A percentile compares a stretch with the other conserved stretches of the same genome.
These are phyloP conservation scores for Tamandua tetradactyla DNA, from an alignment of 2,797 vertebrate genomes.

Conservation along the genomic window DNA sequence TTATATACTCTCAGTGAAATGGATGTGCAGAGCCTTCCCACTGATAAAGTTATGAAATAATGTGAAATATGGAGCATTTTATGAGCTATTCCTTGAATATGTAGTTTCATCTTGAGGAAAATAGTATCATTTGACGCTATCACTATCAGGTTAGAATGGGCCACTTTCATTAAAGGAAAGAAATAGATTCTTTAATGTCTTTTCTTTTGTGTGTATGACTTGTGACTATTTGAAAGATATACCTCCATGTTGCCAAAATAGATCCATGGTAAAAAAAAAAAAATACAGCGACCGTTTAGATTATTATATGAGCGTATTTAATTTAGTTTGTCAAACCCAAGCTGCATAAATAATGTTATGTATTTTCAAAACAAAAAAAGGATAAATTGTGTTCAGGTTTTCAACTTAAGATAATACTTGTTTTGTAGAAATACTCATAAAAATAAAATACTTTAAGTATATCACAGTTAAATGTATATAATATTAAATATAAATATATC, in stretches of 20 bases:
- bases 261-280: conserved; percentile 81
- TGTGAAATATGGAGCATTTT: conserved; percentile 79
- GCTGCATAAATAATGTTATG: conserved; percentile 80
- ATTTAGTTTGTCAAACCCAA: conserved; percentile 77
- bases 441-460: conserved; percentile 75
- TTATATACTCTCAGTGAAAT: conserved; percentile 83
- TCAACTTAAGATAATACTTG: conserved; percentile 75
- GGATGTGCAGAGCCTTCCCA: conserved; percentile 82
- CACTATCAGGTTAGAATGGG: conserved; percentile 77
- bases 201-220: conserved; percentile 78
- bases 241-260: conserved; percentile 87
- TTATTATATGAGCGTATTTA: conserved; percentile 80
- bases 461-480: conserved; percentile 81
- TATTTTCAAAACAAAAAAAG: conserved; percentile 74
- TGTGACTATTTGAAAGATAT: conserved; percentile 84
- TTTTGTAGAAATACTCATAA: conserved; percentile 78
- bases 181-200: conserved; percentile 75
- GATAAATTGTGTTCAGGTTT: conserved; percentile 80
- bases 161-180: conserved; percentile 72
- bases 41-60: conserved; percentile 78
- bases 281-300: conserved; percentile 82
- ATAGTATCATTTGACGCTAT: conserved; percentile 71
- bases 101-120: conserved; percentile 72
- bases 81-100: conserved; percentile 71
- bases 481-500: conserved; percentile 74